These are phyloP conservation scores for Astreopora myriophthalma DNA, from an alignment of 64 coral and sea anemone species.

Conservation along the genomic window DNA sequence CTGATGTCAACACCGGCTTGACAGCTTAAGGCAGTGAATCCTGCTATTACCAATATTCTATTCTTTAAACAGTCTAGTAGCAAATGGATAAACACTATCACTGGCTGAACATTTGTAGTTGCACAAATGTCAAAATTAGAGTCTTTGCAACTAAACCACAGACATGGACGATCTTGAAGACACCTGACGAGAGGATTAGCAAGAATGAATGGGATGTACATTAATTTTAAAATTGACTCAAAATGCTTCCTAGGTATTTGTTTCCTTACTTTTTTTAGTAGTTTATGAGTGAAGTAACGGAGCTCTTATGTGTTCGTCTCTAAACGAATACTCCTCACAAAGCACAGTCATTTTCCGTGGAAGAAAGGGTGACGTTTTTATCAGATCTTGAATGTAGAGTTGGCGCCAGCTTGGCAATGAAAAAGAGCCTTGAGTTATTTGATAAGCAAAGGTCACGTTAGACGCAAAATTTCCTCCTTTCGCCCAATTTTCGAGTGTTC, in stretches of 20 bases:
- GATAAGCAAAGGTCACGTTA: conserved; percentile 31
- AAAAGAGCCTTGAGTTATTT: background rate
- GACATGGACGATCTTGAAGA: background rate
- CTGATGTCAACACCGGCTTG: background rate
- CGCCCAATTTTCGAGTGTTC: background rate
- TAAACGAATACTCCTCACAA: background rate
- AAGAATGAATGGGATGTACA: background rate
- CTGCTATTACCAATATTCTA: background rate
- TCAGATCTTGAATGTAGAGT: background rate
- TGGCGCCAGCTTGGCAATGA: conserved; percentile 15
- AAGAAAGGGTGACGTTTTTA: background rate
- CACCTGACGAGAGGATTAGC: background rate
- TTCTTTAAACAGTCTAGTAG: background rate
- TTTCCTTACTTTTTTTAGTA: background rate
- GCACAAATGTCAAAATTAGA: background rate
- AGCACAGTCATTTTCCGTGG: background rate
- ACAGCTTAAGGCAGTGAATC: background rate
- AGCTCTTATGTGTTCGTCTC: background rate
- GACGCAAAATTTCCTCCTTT: background rate
- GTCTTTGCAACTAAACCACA: background rate
- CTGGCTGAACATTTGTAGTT: too few relatives aligned
- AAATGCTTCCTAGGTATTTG: background rate
- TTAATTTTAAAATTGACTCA: background rate
- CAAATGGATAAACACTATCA: too few relatives aligned
- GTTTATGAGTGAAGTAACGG: background rate